These are phyloP conservation scores for Pseudopodoces humilis DNA, from an alignment of 2,113 vertebrate species.

Conservation along the genomic window DNA sequence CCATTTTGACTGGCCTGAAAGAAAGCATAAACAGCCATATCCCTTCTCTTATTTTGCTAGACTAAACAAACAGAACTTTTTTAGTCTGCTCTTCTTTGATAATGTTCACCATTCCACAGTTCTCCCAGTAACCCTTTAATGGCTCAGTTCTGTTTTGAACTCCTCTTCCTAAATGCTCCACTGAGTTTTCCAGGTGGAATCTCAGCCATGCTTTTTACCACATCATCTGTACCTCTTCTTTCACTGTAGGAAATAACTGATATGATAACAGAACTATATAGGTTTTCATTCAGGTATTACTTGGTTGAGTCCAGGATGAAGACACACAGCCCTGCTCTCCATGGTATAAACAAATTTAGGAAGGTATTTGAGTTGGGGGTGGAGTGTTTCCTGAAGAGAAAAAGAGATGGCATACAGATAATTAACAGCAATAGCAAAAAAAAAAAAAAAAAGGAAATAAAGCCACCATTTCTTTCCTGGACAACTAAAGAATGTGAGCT, in stretches of 20 bases:
- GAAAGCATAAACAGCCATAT: constrained; percentile 42
- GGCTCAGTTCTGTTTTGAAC: not conserved
- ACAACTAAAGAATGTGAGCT: not conserved
- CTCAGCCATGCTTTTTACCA: not conserved
- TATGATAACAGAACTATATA: not conserved
- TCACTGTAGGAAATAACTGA: not conserved
- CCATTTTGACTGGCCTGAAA: constrained; percentile 2
- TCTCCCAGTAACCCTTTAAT: constrained; percentile 13
- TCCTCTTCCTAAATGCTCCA: not conserved
- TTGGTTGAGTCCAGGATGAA: not conserved
- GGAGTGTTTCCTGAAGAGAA: not conserved
- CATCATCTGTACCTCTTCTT: not conserved
- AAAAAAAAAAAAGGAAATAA: not conserved
- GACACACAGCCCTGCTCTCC: not conserved
- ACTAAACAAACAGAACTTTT: constrained; percentile 43
- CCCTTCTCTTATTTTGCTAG: constrained; percentile 24
- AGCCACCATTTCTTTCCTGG: not conserved
- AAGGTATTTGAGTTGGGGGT: not conserved
- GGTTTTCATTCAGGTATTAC: not conserved
- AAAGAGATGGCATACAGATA: not conserved
- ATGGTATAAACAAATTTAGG: not conserved
- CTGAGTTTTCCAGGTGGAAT: not conserved
- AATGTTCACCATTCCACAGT: not conserved
- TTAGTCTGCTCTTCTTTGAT: not conserved
- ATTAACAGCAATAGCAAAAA: not conserved